phyloP scores from a whole-genome alignment of 2,797 vertebrate genomes.

The Lophotriccus pileatus region DNA sequence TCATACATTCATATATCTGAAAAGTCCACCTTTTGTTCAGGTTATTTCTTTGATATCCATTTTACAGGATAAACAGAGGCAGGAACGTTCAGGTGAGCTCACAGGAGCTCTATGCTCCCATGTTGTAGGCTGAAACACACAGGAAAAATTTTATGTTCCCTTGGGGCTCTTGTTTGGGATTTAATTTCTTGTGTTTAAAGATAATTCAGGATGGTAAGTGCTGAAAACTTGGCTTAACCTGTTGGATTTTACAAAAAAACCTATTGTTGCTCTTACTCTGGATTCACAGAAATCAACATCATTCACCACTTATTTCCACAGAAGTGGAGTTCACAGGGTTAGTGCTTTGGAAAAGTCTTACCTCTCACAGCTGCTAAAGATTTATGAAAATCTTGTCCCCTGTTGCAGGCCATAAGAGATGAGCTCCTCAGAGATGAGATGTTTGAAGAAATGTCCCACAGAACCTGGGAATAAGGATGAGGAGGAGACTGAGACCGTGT shows the following conservation, averaged over 20 bases:
- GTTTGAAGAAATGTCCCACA: not conserved
- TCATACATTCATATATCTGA: not conserved
- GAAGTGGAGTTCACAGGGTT: not conserved
- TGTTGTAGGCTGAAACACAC: accelerated
- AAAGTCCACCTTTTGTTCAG: not conserved
- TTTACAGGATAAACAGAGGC: not conserved
- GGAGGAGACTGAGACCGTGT: not conserved
- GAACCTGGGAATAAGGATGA: not conserved
- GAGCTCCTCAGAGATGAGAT: not conserved
- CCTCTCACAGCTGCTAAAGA: not conserved
- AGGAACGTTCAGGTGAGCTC: not conserved
- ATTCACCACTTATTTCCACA: not conserved
- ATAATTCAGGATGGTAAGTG: not conserved
- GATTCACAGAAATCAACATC: accelerated
- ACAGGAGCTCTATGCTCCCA: not conserved
- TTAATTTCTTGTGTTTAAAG: not conserved
- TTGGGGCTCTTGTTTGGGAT: not conserved
- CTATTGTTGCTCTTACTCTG: not conserved
- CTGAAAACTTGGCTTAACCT: not conserved
- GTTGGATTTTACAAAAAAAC: not conserved
- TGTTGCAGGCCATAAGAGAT: not conserved
- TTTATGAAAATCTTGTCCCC: not conserved
- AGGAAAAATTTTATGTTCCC: not conserved
- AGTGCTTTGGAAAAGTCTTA: not conserved
- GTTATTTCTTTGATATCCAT: not conserved